Percentiles rank a stretch among this genome's conserved stretches.
Evolutionary conservation across 2,113 vertebrate species (phyloP).

Genomic region (Lophotis ruficrista): DNA sequence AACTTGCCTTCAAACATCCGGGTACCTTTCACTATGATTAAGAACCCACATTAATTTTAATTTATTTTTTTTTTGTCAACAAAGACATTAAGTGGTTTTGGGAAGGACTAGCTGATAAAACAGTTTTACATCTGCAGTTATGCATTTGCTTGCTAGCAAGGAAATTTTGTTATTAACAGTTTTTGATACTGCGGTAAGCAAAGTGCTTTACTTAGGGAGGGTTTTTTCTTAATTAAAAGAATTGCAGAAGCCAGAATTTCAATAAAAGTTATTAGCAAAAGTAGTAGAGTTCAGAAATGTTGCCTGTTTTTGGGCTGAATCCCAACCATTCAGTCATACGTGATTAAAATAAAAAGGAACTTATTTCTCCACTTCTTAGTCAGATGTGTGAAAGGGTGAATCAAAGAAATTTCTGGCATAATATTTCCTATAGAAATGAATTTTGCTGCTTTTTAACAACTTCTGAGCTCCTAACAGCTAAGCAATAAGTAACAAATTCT

Average conservation of each 20-base stretch:
- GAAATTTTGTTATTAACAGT: background rate
- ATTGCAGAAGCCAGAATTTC: background rate
- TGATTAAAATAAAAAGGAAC: background rate
- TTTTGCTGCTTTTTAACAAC: background rate
- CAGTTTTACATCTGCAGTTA: background rate
- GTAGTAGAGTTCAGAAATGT: background rate
- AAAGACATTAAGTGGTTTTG: background rate
- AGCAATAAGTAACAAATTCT: background rate
- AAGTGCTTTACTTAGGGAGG: background rate
- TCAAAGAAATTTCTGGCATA: background rate
- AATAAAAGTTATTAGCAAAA: background rate
- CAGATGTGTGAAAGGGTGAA: background rate
- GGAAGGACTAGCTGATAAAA: background rate
- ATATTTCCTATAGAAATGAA: background rate
- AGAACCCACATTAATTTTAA: background rate
- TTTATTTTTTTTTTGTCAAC: background rate
- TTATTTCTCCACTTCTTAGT: background rate
- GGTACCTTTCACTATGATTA: background rate
- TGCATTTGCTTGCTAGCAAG: background rate
- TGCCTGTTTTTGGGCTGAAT: background rate
- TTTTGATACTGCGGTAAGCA: background rate
- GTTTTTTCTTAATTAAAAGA: background rate
- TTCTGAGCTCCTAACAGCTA: background rate
- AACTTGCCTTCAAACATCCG: background rate
- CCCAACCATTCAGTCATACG: background rate